Base-by-base conservation (phyloP, 2,888 invertebrate genomes). In the Tetropium fuscum region DNA sequence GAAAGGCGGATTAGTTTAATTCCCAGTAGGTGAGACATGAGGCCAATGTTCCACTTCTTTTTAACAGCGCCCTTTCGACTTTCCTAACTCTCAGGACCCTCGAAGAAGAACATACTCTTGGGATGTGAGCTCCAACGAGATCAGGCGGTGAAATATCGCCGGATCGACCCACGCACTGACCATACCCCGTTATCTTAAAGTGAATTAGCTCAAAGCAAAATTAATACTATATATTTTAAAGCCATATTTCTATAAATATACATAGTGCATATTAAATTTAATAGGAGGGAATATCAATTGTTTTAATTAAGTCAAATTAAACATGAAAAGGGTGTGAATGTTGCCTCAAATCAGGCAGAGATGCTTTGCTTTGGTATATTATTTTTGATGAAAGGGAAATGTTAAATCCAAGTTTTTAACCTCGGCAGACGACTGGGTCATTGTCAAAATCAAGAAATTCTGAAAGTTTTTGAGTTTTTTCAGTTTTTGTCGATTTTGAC, bases 91-190 rank as follows among this genome's bases (percentile, higher is more conserved):
- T 13, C 13, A 8, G 30, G 10, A 5, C 27, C 43, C 41, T 32
- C 15, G 22, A 20, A 27, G 18, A 19, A 4, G 53, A 34, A 34
- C 27, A n/a, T 36, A 20, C 59, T 56, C 48, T 13, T 8, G 63
- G 47, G 58, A 48, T 7, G 48, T 8, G 40, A 20, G 22, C 38
- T 18, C 4, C 43, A 45, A 54, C 38, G 53, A 45, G 53, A 63
- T 59, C 48, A 38, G 44, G 55, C 56, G 49, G 32, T 53, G 51
- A 56, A 59, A 59, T 56, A 58, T 58, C 40, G 58, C 16, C 19
- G 44, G 51, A 47, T 40, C 18, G 45, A 40, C 25, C 30, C 47
- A 27, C 16, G 40, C 22, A 30, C 47, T 47, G 55, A 44, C 54
- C 55, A 45, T 38, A 34, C 20, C 7, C 38, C 18, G 38, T 16